A percentile compares a stretch with the other conserved stretches of the same genome.
Conservation (phyloP, 2,888 invertebrate genomes). For the Patella caerulea region DNA sequence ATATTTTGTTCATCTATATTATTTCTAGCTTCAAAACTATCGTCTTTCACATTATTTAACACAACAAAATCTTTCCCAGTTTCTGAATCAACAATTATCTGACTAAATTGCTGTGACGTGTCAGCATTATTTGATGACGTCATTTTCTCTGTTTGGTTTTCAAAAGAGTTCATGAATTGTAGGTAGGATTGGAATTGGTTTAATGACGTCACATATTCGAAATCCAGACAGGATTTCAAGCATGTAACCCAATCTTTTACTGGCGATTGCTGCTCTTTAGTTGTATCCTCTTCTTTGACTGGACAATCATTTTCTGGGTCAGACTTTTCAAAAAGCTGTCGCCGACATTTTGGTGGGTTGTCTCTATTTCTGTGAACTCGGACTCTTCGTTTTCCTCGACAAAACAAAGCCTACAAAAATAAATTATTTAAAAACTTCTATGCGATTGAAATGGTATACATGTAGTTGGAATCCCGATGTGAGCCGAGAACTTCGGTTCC, state of each 20-base stretch:
- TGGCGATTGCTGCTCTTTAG: neutral
- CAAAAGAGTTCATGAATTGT: neutral
- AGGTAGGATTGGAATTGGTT: neutral
- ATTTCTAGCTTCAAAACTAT: neutral
- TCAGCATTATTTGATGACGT: too few species aligned
- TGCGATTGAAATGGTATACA: too few species aligned
- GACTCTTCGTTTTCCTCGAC: neutral
- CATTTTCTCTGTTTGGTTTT: neutral
- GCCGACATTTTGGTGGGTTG: constrained; percentile 4
- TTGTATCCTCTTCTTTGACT: too few species aligned
- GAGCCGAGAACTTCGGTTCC: too few species aligned
- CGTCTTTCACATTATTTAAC: neutral
- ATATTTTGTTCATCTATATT: neutral
- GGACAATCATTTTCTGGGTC: neutral
- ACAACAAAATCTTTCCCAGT: neutral
- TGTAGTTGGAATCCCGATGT: too few species aligned
- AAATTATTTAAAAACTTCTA: too few species aligned
- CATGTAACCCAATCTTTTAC: neutral
- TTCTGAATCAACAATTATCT: neutral
- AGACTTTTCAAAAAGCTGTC: neutral
- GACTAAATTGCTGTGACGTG: neutral
- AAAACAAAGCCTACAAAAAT: neutral
- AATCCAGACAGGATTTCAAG: neutral
- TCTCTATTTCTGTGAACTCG: neutral
- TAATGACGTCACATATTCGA: neutral